Evolutionary conservation across 2,888 invertebrate genomes (phyloP), one percentile per base, ranked within the genome.

Genomic region (Adineta ricciae): DNA sequence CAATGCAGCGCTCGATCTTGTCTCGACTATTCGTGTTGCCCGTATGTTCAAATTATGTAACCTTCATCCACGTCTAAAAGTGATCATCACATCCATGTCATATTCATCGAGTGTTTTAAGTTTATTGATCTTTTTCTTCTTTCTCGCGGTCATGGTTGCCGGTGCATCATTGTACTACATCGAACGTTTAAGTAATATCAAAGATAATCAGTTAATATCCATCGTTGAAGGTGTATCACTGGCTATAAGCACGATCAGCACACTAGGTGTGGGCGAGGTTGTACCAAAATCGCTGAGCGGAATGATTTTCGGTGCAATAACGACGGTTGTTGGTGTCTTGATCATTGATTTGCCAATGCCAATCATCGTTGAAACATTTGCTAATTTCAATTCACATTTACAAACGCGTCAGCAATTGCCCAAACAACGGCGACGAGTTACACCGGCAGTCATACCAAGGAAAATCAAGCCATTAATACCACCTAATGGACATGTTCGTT

Each of bases 261-360:
- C 84, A 50, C 46, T 84, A 50, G 86, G 84, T 49, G 84, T 50
- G 38, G 86, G 86, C 14, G 86, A 86, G 27, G 38, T 78, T 54
- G 78, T 50, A 50, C 86, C 86, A 64, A 83, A 86, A 73, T 82
- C 84, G 32, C 32, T 84, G 5, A 5, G 46, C 11, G 86, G 86
- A 2, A 86, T 86, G 86, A 49, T 86, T 19, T 78, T 86, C 83
- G 86, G 86, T 38, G 84, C 84, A 36, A 49, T 86, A 82, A 84
- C 78, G 38, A 84, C 86, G 7, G 54, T 86, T 27, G 73, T 84
- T 38, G 86, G 86, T 21, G 84, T 86, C 7, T 52, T 86, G 38
- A 84, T 86, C n/a, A 84, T 84, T 32, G 86, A 86, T 84, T 72
- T 86, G 72, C 84, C 84, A 41, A 86, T 86, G 86, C 86, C 86